Evolutionary conservation across 1,140 invertebrate genomes (phyloP), one percentile per base, ranked within the genome.

Genomic region (Hyphantria cunea): DNA sequence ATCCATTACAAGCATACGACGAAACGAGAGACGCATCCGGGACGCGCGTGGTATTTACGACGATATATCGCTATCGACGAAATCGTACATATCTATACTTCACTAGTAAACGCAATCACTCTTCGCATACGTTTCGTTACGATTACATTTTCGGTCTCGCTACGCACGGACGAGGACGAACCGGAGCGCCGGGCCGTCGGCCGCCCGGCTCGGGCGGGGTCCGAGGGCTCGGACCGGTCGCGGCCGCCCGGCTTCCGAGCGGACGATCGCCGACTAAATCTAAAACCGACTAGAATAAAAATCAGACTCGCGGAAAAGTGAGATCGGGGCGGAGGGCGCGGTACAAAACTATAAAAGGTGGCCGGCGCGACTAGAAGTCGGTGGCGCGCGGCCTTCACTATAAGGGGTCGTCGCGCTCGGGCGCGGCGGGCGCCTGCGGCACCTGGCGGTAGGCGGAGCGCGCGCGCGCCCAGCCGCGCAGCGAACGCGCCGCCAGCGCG

Each of bases 201-300:
- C 17, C 17, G 17, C n/a, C n/a, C n/a, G n/a, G n/a, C n/a, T n/a
- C n/a, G n/a, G n/a, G n/a, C n/a, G n/a, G n/a, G n/a, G n/a, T n/a
- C n/a, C n/a, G n/a, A n/a, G n/a, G n/a, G n/a, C n/a, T n/a, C n/a
- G n/a, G n/a, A n/a, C n/a, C 53, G 25, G 14, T 44, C 37, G 37
- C 42, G n/a, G 44, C 17, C n/a, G 32, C 48, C 37, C 34, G 34
- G 34, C 34, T 2, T 11, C 34, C 41, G 53, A 34, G 34, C 41
- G 8, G 41, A 33, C 53, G 53, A 25, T 45, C 53, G 53, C 53
- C 45, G 41, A 66, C 64, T 76, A 66, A 44, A 45, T 31, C 53
- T 56, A 63, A 68, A 74, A 77, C 70, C 62, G 83, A 82, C 81
- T 86, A 86, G 83, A 76, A 74, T 81, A 68, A 71, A 81, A 76